Evolutionary conservation across 2,113 vertebrate species (phyloP), one percentile per base, ranked within the genome.

Genomic region (Upupa epops): DNA sequence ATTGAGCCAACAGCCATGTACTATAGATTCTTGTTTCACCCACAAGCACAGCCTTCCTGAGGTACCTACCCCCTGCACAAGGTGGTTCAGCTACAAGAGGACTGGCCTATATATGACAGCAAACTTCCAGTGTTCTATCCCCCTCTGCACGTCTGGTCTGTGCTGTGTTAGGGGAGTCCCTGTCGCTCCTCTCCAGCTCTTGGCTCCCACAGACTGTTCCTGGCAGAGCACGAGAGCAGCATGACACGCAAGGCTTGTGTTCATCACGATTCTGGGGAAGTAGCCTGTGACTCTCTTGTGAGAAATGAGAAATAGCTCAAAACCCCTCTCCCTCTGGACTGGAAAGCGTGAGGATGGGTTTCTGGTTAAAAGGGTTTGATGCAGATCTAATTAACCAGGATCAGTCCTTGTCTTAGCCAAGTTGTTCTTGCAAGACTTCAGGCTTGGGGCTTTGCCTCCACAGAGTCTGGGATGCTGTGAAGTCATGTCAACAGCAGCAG

Each of bases 1-100:
- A 96, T 96, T 97, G 32, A 96, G 46, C 66, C 71, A 70, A 82
- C 90, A 94, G 94, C 93, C 93, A 89, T 97, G 96, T 95, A 94
- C 78, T 70, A 63, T 96, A 94, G 93, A 76, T 94, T 94, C 82
- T 85, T 94, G 95, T 93, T 93, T 95, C 89, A 92, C 94, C 81
- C 89, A 93, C 92, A 94, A 96, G 92, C 73, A 84, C 76, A 90
- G 65, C 26, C 76, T 90, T 86, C 66, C 88, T 83, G 83, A 86
- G 84, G 63, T 95, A 37, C 86, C 88, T 95, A 37, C 86, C 88
- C 80, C 34, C 75, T 24, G 8, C 60, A 76, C 73, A 88, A 94
- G 54, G 37, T 75, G 48, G 61, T 80, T 95, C 86, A 85, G 83
- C 71, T 95, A 56, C 90, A 92, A 70, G 91, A 83, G 86, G n/a